Evolutionary conservation across 2,888 invertebrate species (phyloP).

Genomic region (Euphydryas editha): DNA sequence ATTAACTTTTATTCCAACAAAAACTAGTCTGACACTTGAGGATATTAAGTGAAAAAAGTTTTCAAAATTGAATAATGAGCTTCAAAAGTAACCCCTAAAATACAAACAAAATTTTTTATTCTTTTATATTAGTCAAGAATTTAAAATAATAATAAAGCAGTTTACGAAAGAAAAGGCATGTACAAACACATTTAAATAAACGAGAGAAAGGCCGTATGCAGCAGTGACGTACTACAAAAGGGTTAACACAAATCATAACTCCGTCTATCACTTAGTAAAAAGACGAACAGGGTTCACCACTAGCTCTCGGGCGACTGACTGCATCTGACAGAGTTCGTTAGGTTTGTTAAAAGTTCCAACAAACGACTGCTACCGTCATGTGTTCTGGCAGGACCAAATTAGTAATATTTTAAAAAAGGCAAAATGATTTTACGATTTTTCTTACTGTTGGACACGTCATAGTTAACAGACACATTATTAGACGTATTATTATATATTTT

Average conservation of each 20-base stretch:
- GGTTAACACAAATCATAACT: conserved; percentile 7
- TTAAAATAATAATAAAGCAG: no score
- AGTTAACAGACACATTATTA: no score
- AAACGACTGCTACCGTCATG: background rate
- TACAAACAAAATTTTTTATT: no score
- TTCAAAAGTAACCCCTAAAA: no score
- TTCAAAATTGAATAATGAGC: no score
- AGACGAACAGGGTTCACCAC: conserved; percentile 11
- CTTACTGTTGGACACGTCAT: no score
- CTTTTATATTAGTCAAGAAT: no score
- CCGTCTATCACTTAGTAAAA: conserved; percentile 15
- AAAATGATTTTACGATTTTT: background rate
- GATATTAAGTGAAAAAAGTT: no score
- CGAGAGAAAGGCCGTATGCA: background rate
- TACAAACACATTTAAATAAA: background rate
- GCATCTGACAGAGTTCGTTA: conserved; percentile 6
- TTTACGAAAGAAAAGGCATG: no score
- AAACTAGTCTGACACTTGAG: no score
- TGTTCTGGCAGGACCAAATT: background rate
- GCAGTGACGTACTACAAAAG: background rate
- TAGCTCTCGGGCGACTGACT: conserved; percentile 14
- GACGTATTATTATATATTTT: no score
- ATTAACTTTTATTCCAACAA: no score
- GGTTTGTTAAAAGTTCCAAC: conserved; percentile 4
- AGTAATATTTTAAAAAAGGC: background rate